phyloP scores from a whole-genome alignment of 2,797 vertebrate genomes.

The Valencia hispanica region DNA sequence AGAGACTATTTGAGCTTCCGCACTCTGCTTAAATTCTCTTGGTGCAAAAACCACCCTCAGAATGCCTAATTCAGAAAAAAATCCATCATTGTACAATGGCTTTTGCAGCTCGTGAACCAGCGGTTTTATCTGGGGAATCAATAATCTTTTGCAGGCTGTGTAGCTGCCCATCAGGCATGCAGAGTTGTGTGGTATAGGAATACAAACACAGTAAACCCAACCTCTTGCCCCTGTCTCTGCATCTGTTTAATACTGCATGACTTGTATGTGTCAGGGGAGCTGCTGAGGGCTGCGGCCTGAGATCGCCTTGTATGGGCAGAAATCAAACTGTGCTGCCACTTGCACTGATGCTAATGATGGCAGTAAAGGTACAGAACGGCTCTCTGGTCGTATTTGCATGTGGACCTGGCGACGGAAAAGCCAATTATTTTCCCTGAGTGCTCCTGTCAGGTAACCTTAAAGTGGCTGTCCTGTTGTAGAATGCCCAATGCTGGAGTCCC shows the following conservation, averaged over 20 bases:
- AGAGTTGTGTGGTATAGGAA: slow-evolving; percentile 52
- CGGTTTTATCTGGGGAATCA: slow-evolving; percentile 62
- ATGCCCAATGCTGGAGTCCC: slow-evolving; percentile 74
- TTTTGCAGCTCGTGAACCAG: slow-evolving; percentile 55
- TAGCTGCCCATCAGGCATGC: slow-evolving; percentile 53
- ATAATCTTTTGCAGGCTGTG: slow-evolving; percentile 57
- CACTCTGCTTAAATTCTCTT: slow-evolving; percentile 52
- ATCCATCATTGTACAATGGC: slow-evolving; percentile 62
- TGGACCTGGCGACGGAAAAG: slow-evolving; percentile 74
- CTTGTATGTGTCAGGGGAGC: slow-evolving; percentile 56
- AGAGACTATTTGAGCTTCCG: slow-evolving; percentile 52
- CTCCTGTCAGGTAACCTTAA: slow-evolving; percentile 82
- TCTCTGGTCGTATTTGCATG: slow-evolving; percentile 75
- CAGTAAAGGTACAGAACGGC: slow-evolving; percentile 50
- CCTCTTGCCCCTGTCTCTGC: slow-evolving; percentile 37
- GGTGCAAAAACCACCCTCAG: slow-evolving; percentile 55
- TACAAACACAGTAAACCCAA: slow-evolving; percentile 55
- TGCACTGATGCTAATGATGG: slow-evolving; percentile 74
- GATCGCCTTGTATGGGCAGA: slow-evolving; percentile 62
- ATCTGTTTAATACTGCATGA: slow-evolving; percentile 59
- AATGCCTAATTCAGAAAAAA: slow-evolving; percentile 65
- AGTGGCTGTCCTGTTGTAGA: slow-evolving; percentile 76
- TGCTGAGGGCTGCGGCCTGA: slow-evolving; percentile 53
- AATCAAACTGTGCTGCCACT: slow-evolving; percentile 70
- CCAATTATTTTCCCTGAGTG: slow-evolving; percentile 84